phyloP scores from a whole-genome alignment of 1,140 invertebrate species.

The Maniola jurtina region DNA sequence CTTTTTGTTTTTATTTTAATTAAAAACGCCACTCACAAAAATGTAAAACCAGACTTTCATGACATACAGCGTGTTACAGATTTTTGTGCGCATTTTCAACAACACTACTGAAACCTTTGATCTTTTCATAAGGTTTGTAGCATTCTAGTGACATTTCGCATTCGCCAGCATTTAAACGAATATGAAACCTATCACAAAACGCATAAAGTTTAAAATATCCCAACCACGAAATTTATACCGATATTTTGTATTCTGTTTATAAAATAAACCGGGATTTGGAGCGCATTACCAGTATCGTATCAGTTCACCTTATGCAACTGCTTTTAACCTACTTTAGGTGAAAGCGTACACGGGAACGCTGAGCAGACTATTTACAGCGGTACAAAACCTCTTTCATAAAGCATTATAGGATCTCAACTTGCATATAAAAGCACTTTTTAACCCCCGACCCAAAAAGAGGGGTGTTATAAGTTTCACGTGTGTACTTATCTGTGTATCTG shows the following conservation, averaged over 20 bases:
- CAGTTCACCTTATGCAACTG: conserved; percentile 13
- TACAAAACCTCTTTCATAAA: conserved; percentile 10
- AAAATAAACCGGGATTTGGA: conserved; percentile 12
- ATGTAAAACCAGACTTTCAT: not conserved
- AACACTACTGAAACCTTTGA: conserved; percentile 6
- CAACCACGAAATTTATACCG: conserved; percentile 3
- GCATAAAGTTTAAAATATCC: conserved; percentile 8
- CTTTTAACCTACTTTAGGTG: conserved; percentile 16
- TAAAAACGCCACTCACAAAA: not conserved
- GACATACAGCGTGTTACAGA: not conserved
- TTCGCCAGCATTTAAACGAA: not conserved
- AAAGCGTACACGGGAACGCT: conserved; percentile 9
- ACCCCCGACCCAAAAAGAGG: no score
- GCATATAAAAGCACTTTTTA: not conserved
- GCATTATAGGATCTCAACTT: conserved; percentile 5
- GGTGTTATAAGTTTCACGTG: no score
- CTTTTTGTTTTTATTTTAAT: no score
- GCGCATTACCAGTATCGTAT: conserved; percentile 10
- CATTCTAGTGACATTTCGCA: conserved; percentile 4
- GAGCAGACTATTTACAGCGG: conserved; percentile 13
- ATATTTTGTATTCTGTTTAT: conserved; percentile 14
- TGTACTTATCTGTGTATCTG: no score
- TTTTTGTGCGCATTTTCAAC: conserved; percentile 5
- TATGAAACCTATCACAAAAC: not conserved
- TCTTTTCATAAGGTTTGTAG: conserved; percentile 2